Base-by-base conservation (phyloP, 2,113 vertebrate species). In the Dasyprocta punctata region DNA sequence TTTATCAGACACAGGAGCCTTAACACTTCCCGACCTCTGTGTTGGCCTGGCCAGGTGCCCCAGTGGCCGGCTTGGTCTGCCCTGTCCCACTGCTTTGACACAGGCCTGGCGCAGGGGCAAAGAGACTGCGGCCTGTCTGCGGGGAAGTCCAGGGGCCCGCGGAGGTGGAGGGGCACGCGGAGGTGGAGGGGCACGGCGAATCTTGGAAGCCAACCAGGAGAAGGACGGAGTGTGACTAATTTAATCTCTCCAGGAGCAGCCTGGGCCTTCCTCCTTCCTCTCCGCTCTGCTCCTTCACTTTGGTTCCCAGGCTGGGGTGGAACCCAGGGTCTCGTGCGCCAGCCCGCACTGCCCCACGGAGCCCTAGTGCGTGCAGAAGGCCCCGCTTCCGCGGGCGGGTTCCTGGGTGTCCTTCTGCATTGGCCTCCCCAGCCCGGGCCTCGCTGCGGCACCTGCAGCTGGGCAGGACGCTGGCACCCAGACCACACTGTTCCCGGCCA, bases 401-500 rank as follows among this genome's bases (percentile, higher is more conserved):
- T 58, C 38, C 26, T 16, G n/a, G 41, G 30, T 26, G 1, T 2
- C 14, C 1, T 28, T 49, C 12, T 54, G 75, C 38, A 8, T 16
- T 44, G 22, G n/a, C 33, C 52, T 33, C 73, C 90, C 38, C 47
- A 47, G 7, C 49, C 20, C 7, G 24, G 4, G 17, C 19, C 36
- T 75, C 49, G 7, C 69, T 84, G 54, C 41, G 3, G 87, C 19
- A 14, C 2, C 77, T 8, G 12, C 0, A 36, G 16, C 10, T 56
- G 38, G 22, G 11, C 2, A 10, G 33, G 86, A 4, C 0, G 0
- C 14, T 17, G 33, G 38, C 12, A 0, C 9, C 0, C n/a, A 11
- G n/a, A 7, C 36, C 63, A 14, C 12, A 0, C 19, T 22, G 13
- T 16, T 61, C 38, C 1, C 0, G 1, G 12, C 5, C 24, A 13